Conservation (phyloP, 2,797 vertebrate genomes). For the Sebastes oblongus region DNA sequence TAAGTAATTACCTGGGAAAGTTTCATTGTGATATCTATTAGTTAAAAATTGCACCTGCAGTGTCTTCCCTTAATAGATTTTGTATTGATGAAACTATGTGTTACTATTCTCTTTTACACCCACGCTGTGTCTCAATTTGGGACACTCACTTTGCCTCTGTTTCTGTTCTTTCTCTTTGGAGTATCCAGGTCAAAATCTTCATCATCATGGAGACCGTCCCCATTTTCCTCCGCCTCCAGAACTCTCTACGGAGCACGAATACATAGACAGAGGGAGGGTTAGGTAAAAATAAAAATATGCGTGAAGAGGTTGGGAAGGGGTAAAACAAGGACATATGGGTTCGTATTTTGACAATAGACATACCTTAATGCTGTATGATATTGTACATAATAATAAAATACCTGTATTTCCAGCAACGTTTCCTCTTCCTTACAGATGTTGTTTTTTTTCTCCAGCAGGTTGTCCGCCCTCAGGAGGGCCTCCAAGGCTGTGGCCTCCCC, state of each 20-base stretch:
- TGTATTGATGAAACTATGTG: background rate
- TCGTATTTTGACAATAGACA: background rate
- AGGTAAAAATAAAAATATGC: background rate
- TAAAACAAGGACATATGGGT: background rate
- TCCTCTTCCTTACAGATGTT: conserved; percentile 91
- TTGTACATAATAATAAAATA: conserved; percentile 49
- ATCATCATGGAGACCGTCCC: conserved; percentile 92
- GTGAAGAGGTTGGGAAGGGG: background rate
- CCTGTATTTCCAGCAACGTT: conserved; percentile 94
- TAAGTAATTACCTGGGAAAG: no score
- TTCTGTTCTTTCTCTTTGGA: conserved; percentile 95
- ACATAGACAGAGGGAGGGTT: background rate
- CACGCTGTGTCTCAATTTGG: background rate
- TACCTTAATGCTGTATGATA: background rate
- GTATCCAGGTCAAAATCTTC: conserved; percentile 95
- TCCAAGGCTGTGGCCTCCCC: conserved; percentile 94
- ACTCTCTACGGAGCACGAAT: conserved; percentile 84
- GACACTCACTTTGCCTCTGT: conserved; percentile 91
- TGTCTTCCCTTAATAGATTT: background rate
- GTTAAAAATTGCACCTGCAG: no score
- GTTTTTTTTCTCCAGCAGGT: conserved; percentile 88
- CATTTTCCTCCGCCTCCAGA: conserved; percentile 95
- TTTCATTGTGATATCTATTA: no score
- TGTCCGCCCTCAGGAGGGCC: conserved; percentile 91
- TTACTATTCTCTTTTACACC: background rate